phyloP scores from a whole-genome alignment of 2,797 vertebrate species.

The Macropus fuliginosus region DNA sequence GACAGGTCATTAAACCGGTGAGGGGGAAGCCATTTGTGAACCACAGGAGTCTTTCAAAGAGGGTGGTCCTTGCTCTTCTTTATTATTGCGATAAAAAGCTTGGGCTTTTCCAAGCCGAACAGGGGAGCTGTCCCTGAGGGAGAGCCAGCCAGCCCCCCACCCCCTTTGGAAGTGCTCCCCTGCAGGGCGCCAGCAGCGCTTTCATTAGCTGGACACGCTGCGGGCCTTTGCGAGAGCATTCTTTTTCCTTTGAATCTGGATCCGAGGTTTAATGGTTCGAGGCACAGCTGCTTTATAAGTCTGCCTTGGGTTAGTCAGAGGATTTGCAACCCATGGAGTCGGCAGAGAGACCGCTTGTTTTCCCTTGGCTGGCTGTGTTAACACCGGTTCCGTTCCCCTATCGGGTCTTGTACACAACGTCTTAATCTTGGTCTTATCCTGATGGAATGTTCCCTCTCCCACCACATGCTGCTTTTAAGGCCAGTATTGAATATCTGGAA shows the following conservation, averaged over 20 bases:
- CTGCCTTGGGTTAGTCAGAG: slow-evolving; percentile 28
- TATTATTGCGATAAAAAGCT: slow-evolving; percentile 57
- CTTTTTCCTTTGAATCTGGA: slow-evolving; percentile 46
- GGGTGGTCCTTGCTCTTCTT: slow-evolving; percentile 12
- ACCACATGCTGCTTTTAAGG: slow-evolving; percentile 42
- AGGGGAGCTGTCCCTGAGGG: slow-evolving; percentile 24
- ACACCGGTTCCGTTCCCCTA: slow-evolving; percentile 35
- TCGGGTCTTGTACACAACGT: slow-evolving; percentile 24
- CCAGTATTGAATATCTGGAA: slow-evolving; percentile 61
- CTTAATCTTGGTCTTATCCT: slow-evolving; percentile 69
- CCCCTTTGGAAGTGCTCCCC: background rate
- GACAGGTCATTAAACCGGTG: slow-evolving; percentile 54
- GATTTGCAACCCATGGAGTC: slow-evolving; percentile 66
- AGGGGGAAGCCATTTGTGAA: slow-evolving; percentile 58
- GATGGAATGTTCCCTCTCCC: slow-evolving; percentile 62
- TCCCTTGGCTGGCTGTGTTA: slow-evolving; percentile 48
- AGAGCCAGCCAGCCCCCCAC: background rate
- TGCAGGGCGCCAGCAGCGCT: background rate
- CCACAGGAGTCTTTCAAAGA: slow-evolving; percentile 29
- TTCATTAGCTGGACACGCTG: background rate
- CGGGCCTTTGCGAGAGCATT: background rate
- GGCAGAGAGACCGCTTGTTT: slow-evolving; percentile 64
- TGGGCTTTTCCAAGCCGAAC: slow-evolving; percentile 30
- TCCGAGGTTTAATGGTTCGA: slow-evolving; percentile 65
- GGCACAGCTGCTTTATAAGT: slow-evolving; percentile 62